phyloP scores from a whole-genome alignment of 2,888 invertebrate genomes.

The Idaea straminata region DNA sequence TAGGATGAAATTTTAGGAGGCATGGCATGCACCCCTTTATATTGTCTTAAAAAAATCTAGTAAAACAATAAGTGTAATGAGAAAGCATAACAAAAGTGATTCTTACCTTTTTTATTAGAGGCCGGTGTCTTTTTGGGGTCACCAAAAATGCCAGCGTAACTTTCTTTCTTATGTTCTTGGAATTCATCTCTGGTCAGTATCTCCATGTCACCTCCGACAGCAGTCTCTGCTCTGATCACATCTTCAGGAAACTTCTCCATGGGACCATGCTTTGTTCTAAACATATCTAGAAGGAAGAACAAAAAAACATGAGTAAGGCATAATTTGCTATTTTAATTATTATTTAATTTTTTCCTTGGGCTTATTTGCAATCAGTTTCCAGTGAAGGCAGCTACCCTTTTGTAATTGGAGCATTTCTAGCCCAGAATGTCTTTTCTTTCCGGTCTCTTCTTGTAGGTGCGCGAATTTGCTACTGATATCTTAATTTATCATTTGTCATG shows the following conservation, averaged over 20 bases:
- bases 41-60: too few species aligned
- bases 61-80: too few species aligned
- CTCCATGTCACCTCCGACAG: slow-evolving; percentile 85
- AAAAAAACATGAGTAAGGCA: not conserved
- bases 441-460: too few species aligned
- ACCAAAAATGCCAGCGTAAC: slow-evolving; percentile 71
- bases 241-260: slow-evolving; percentile 91
- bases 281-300: slow-evolving; percentile 72
- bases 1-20: too few species aligned
- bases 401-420: too few species aligned
- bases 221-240: slow-evolving; percentile 86
- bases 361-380: too few species aligned
- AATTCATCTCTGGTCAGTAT: slow-evolving; percentile 82
- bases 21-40: too few species aligned
- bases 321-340: not conserved
- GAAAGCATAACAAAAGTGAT: not conserved
- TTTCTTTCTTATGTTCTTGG: slow-evolving; percentile 67
- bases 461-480: too few species aligned
- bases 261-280: slow-evolving; percentile 81
- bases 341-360: too few species aligned
- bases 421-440: too few species aligned
- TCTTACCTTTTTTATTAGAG: slow-evolving; percentile 57
- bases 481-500: too few species aligned
- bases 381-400: too few species aligned
- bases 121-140: slow-evolving; percentile 57